Base-by-base conservation (phyloP, 2,888 invertebrate genomes). In the Tinea semifulvella region DNA sequence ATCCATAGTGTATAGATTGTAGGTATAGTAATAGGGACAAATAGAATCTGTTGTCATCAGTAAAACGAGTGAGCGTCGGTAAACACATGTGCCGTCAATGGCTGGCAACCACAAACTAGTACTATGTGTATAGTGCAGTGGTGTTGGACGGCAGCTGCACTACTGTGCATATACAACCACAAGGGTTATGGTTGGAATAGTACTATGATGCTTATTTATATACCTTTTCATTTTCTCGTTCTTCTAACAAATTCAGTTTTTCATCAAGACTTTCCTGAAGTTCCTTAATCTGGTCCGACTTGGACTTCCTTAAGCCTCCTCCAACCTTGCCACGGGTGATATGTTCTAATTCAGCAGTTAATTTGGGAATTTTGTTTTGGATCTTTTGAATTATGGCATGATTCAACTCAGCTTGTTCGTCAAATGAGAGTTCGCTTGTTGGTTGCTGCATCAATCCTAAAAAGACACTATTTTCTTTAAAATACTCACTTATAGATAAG, bases 341-440 rank as follows among this genome's bases (percentile, higher is more conserved):
- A 2, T 55, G 55, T 5, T 75, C 67, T 6, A 80, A 50, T 46
- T 79, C 69, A 0, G 58, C 46, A 1, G 49, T 65, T n/a, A 65
- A 63, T 18, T 51, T 48, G 4, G 79, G 75, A 13, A 79, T 48
- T 50, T 73, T 74, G 1, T 49, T 56, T 49, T 75, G 65, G 45
- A 80, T 76, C 48, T 65, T 71, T 1, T 65, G 55, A 11, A 76
- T 58, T 2, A 81, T 58, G 1, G 69, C 72, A 46, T 71, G 65
- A 48, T 79, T 80, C 1, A 81, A 57, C 53, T 77, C 79, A 0
- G 62, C 47, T 54, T 80, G 81, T 35, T 81, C 81, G 38, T 77
- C 75, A 53, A 65, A 81, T 44, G 68, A 63, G 8, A 81, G 52
- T 42, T 80, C 76, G 3, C 57, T 42, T 22, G 66, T 46, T n/a